Evolutionary conservation across 2,113 vertebrate genomes (phyloP).

Genomic region (Corvus cornix): DNA sequence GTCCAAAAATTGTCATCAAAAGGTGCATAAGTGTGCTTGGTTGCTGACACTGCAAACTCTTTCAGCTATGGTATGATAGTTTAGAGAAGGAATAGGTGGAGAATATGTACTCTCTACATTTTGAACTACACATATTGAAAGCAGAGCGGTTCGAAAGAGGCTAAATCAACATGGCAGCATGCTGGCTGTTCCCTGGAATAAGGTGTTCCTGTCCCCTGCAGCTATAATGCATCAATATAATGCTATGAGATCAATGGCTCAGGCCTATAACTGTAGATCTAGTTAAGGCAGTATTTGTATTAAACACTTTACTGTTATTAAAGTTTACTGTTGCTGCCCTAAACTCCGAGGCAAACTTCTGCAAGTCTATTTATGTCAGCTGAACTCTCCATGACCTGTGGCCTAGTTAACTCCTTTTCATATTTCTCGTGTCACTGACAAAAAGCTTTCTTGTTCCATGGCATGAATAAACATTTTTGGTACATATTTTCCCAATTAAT

Average conservation of each 20-base stretch:
- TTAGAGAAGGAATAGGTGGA: not conserved
- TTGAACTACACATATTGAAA: not conserved
- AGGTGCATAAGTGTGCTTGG: not conserved
- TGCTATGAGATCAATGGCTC: conserved; percentile 9
- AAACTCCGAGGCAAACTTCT: conserved; percentile 15
- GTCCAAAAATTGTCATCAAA: not conserved
- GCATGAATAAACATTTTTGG: not conserved
- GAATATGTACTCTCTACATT: not conserved
- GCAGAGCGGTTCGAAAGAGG: not conserved
- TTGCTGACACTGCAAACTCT: not conserved
- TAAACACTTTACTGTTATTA: conserved; percentile 14
- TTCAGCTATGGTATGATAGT: not conserved
- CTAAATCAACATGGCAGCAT: conserved; percentile 8
- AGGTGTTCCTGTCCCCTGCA: conserved; percentile 11
- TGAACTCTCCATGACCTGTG: conserved; percentile 29
- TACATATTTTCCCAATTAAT: not conserved
- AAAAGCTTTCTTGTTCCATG: not conserved
- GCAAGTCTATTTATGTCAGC: not conserved
- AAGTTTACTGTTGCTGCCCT: not conserved
- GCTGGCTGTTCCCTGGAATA: not conserved
- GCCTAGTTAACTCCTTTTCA: conserved; percentile 2
- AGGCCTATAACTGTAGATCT: not conserved
- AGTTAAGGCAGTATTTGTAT: conserved; percentile 4
- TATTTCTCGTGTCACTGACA: not conserved
- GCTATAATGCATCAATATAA: conserved; percentile 2